phyloP scores from a whole-genome alignment of 1,140 invertebrate species.

The Drosophila neocordata region DNA sequence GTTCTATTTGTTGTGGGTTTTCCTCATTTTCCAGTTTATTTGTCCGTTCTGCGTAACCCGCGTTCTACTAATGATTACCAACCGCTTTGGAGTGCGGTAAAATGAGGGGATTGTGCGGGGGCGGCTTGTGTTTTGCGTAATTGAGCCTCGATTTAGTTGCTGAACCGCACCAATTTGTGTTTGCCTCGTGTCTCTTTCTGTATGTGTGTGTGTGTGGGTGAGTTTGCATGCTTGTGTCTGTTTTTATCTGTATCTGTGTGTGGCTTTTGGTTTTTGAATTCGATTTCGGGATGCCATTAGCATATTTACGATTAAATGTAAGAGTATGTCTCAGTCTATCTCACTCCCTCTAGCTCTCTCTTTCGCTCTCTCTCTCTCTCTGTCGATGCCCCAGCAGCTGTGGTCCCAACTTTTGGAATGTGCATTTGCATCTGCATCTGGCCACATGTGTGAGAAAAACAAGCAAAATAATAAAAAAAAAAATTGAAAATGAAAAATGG shows the following conservation, averaged over 20 bases:
- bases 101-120: no score
- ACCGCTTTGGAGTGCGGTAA: slow-evolving; percentile 8
- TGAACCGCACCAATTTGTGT: slow-evolving; percentile 52
- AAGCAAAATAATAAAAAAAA: not conserved
- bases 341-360: slow-evolving; percentile 27
- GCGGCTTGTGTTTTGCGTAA: slow-evolving; percentile 31
- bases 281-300: slow-evolving; percentile 37
- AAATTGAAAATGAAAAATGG: not conserved
- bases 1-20: slow-evolving; percentile 17
- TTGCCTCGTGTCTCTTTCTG: not conserved
- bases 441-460: slow-evolving; percentile 33
- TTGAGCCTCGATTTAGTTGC: slow-evolving; percentile 51
- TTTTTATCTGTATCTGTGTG: slow-evolving; percentile 29
- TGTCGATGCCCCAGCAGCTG: slow-evolving; percentile 36
- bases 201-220: not conserved
- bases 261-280: slow-evolving; percentile 37
- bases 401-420: slow-evolving; percentile 41
- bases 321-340: slow-evolving; percentile 36
- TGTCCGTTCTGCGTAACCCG: slow-evolving; percentile 37
- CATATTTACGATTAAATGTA: slow-evolving; percentile 17
- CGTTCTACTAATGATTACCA: slow-evolving; percentile 45
- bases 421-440: slow-evolving; percentile 52
- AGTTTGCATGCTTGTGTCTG: slow-evolving; percentile 44
- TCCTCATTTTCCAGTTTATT: not conserved
- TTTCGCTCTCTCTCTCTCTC: slow-evolving; percentile 13